Evolutionary conservation across 2,888 invertebrate genomes (phyloP), one percentile per base, ranked within the genome.

Genomic region (Dermolepida albohirtum): DNA sequence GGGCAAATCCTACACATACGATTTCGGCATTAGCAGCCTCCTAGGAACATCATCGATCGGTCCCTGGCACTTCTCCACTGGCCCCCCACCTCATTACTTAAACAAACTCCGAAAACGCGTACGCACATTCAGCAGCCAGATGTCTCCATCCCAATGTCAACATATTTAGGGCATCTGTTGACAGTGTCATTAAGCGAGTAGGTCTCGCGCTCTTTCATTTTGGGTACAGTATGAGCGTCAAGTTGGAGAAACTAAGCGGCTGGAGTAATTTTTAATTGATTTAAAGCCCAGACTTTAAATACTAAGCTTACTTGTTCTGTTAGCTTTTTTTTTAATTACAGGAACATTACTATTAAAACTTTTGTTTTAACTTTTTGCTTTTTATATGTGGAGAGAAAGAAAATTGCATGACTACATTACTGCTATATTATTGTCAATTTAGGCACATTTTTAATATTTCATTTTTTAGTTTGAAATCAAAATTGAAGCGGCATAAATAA

Each of bases 101-200:
- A 67, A 52, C 67, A 67, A 67, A 67, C 62, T 44, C 44, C 59
- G 65, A 57, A 52, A 43, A 59, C 47, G 57, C 66, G 55, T 29
- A 64, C 63, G 69, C 68, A 68, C 64, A 67, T 67, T 22, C 51
- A 44, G 39, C 71, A 57, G 67, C 63, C 74, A 74, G 74, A 76
- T 75, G 75, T 73, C 73, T 75, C 70, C 72, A 69, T 72, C 70
- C 71, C 68, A 67, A 72, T 73, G 73, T 73, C 74, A 73, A 73
- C 73, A 74, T 74, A 76, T 74, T 75, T 70, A 67, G 66, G 72
- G 70, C 73, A 73, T 71, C 73, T 74, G 72, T 71, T 70, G 72
- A 70, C 71, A 68, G 64, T 66, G 68, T 69, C 66, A 72, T 72
- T 70, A 70, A 27, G 51, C 66, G 66, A 66, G 51, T 67, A 64